Evolutionary conservation across 2,888 invertebrate genomes (phyloP), one percentile per base, ranked within the genome.

Genomic region (Volucella bombylans): DNA sequence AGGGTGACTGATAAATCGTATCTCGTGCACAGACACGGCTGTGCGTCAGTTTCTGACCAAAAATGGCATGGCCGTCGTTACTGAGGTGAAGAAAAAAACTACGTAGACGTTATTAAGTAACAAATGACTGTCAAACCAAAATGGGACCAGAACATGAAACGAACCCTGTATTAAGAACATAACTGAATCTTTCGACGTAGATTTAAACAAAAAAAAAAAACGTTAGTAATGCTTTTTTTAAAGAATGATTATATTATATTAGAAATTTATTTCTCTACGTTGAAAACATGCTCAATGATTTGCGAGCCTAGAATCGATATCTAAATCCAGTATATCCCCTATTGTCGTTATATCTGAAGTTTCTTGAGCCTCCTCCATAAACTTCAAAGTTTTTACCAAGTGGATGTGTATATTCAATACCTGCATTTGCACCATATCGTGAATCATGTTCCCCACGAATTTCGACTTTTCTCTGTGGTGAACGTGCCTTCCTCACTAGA

Each of bases 301-400:
- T 12, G 41, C 41, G 18, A 68, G 8, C 43, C 47, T 76, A 76
- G 41, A 82, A 82, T 1, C 39, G 55, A 31, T 82, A 82, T 59
- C 43, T 65, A 0, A 82, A 10, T 6, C 81, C 81, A 31, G 71
- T 57, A 10, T 65, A 64, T n/a, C 64, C 76, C 38, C 69, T 74
- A 39, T 74, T 81, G n/a, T 76, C 76, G 52, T 81, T 81, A 41
- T 14, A 59, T 64, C 49, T 65, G 14, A 81, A 81, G 39, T 81
- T 76, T 0, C 69, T 43, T 1, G 39, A 39, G 11, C 41, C 76
- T 18, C 12, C 8, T 6, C 52, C 76, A 45, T 71, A 81, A 15
- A 55, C 69, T 9, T 76, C 76, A 4, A 81, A 15, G 45, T 81
- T 71, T 50, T 31, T 65, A 1, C 54, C 41, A n/a, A 81, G 18